Percentiles rank a stretch among this genome's conserved stretches.
These are phyloP conservation scores for Python bivittatus DNA, from an alignment of 2,113 vertebrate genomes.

Conservation along the genomic window DNA sequence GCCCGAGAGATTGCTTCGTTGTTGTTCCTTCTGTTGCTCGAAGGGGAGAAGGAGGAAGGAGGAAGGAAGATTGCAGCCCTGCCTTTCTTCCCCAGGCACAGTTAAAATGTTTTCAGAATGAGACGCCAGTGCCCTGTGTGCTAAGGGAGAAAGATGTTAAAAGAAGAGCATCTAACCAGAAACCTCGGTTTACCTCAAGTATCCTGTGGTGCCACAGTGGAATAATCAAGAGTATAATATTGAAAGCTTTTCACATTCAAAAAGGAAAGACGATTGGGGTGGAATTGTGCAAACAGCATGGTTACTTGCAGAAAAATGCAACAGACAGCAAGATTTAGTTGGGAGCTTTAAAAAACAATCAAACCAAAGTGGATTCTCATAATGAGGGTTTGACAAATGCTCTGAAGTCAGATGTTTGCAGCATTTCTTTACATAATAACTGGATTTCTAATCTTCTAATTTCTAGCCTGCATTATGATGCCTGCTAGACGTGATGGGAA, in stretches of 20 bases:
- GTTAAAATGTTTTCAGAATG: neutral
- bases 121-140: neutral
- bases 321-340: neutral
- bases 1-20: neutral
- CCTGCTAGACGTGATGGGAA: neutral
- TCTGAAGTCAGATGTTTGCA: neutral
- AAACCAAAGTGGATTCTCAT: neutral
- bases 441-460: neutral
- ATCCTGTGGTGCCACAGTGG: conserved; percentile 6
- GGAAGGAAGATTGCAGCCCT: neutral
- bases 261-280: neutral
- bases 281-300: neutral
- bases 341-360: neutral
- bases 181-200: conserved; percentile 24
- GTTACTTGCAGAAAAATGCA: neutral
- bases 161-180: neutral
- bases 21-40: neutral
- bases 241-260: conserved; percentile 12
- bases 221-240: conserved; percentile 16
- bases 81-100: neutral
- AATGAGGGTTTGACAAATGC: neutral
- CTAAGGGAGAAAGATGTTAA: neutral
- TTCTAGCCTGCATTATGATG: neutral
- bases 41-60: neutral
- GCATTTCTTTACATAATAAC: neutral